A percentile compares a stretch with the other conserved stretches of the same genome.
Evolutionary conservation across 2,888 invertebrate genomes (phyloP).

Genomic region (Omphaloscelis lunosa): DNA sequence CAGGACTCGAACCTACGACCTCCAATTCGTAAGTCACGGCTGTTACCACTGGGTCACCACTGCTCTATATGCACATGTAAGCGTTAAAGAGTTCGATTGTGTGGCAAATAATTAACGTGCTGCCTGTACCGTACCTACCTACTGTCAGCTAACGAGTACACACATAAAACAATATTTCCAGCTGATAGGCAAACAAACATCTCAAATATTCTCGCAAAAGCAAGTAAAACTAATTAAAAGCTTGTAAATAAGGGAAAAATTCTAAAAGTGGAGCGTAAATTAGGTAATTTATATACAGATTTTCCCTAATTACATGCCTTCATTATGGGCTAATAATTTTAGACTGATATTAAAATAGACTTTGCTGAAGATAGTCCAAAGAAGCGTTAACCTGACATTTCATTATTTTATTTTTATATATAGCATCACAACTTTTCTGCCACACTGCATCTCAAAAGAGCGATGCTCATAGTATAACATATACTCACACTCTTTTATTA

Average conservation of each 20-base stretch:
- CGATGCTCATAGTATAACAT: not conserved
- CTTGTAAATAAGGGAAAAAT: not conserved
- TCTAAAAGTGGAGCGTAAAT: constrained; percentile 22
- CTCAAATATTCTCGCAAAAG: not conserved
- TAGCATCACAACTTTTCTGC: constrained; percentile 24
- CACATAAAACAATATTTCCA: not conserved
- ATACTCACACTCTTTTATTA: too few relatives aligned
- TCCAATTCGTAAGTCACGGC: too few relatives aligned
- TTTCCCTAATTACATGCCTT: constrained; percentile 11
- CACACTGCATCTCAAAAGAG: constrained; percentile 28
- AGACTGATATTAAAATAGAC: constrained; percentile 40
- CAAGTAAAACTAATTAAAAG: constrained; percentile 1
- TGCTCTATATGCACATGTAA: not conserved
- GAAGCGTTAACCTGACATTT: constrained; percentile 45
- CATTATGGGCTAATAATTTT: constrained; percentile 25
- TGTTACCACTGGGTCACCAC: too few relatives aligned
- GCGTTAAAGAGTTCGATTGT: not conserved
- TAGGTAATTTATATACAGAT: constrained; percentile 25
- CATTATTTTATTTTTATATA: constrained; percentile 34
- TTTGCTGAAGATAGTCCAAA: constrained; percentile 17
- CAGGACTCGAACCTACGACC: too few relatives aligned
- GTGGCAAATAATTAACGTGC: not conserved
- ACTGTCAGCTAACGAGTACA: not conserved
- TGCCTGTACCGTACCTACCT: not conserved
- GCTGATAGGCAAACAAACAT: not conserved